Base-by-base conservation (phyloP, 2,888 invertebrate species). In the Ectropis crepuscularia region DNA sequence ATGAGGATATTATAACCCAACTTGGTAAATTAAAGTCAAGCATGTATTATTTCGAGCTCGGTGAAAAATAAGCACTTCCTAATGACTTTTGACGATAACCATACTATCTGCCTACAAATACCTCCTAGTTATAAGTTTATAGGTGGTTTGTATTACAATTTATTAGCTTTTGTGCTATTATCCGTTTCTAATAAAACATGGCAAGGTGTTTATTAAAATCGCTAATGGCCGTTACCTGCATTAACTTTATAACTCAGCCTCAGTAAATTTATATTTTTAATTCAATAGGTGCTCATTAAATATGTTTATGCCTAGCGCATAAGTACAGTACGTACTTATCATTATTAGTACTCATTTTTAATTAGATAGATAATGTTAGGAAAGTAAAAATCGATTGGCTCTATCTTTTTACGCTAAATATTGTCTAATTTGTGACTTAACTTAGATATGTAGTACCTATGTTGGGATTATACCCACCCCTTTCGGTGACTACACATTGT, bases 141-240 rank as follows among this genome's bases (percentile, higher is more conserved):
- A 38, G 45, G 5, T 43, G n/a, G 41, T 16, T 12, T 39, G 9
- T 42, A 11, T 36, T 53, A 39, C 50, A 53, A 54, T 54, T 54
- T 54, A 57, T 57, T 37, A 12, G 48, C 48, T 42, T 57, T 50
- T 45, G 38, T 50, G 16, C 42, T 50, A 50, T 58, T 58, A 58
- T 58, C 57, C 39, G 47, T 42, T 43, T 53, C 39, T 39, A 46
- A 59, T 46, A 46, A 54, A 61, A 48, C 45, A 50, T 6, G 45
- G 41, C 41, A 47, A 61, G 48, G 61, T 54, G 53, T 54, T 61
- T 48, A 54, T 51, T 49, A 54, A 54, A 60, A 60, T 48, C 45
- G 45, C 50, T 58, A 58, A 50, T 58, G 49, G 57, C 12, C 43
- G 50, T 50, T 58, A 28, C 42, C 36, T 49, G 42, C 49, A 57